Conservation (phyloP, 2,888 invertebrate species). For the Ptychoptera contaminata region DNA sequence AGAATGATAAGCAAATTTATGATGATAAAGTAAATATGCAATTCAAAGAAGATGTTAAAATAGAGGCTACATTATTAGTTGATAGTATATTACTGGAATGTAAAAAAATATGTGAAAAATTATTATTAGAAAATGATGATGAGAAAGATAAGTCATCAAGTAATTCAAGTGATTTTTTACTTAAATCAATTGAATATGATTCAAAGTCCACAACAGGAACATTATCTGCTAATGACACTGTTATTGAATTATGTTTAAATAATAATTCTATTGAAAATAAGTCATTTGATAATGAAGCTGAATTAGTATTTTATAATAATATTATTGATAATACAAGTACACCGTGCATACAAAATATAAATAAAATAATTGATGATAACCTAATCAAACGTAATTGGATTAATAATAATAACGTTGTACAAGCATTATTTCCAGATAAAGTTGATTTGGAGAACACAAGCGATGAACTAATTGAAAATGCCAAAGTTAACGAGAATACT, state of each 20-base stretch:
- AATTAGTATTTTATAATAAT: slow-evolving; percentile 2
- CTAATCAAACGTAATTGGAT: no score
- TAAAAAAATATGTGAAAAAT: slow-evolving; percentile 9
- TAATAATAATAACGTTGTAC: neutral
- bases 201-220: neutral
- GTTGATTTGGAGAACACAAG: neutral
- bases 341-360: slow-evolving; percentile 8
- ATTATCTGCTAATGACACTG: neutral
- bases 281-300: neutral
- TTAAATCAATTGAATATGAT: neutral
- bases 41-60: neutral
- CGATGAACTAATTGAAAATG: neutral
- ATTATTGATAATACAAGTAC: slow-evolving; percentile 10
- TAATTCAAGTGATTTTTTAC: neutral
- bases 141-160: neutral
- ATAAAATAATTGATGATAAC: neutral
- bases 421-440: neutral
- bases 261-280: neutral
- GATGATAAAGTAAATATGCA: no score
- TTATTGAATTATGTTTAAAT: neutral
- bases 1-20: neutral
- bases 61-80: slow-evolving; percentile 11
- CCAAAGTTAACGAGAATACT: no score
- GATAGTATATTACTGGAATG: slow-evolving; percentile 13
- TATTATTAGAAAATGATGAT: neutral